Conservation (phyloP, 2,888 invertebrate species). For the Leucoptera coffeella region DNA sequence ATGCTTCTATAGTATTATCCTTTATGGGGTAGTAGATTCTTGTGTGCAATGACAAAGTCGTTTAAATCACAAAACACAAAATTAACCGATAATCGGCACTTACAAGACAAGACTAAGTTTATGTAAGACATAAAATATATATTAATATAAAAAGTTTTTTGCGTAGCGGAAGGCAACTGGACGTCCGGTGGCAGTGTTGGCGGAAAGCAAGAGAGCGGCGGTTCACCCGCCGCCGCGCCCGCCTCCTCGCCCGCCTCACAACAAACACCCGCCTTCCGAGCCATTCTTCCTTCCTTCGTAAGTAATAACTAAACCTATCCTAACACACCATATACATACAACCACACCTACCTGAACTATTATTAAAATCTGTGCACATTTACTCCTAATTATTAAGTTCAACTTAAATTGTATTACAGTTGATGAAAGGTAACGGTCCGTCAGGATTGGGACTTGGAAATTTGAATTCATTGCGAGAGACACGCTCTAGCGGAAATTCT, state of each 20-base stretch:
- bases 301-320: conserved; percentile 24
- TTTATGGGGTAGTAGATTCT: no score
- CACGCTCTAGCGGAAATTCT: conserved; percentile 13
- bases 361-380: no score
- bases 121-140: no score
- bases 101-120: no score
- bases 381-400: no score
- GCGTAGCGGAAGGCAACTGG: conserved; percentile 82
- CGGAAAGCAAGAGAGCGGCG: conserved; percentile 48
- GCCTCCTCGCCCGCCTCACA: conserved; percentile 46
- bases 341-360: no score
- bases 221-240: conserved; percentile 47
- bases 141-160: no score
- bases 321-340: no score
- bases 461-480: conserved; percentile 27
- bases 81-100: no score
- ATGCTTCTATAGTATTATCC: no score
- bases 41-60: no score
- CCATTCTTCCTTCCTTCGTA: conserved; percentile 75
- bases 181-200: conserved; percentile 76
- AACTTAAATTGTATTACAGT: conserved; percentile 13
- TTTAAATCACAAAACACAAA: no score
- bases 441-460: conserved; percentile 40
- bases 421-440: conserved; percentile 46
- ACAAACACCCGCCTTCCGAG: conserved; percentile 62